Percentiles rank a stretch among this genome's conserved stretches.
These are phyloP conservation scores for Chelidonichthys spinosus DNA, from an alignment of 2,797 vertebrate species.

Conservation along the genomic window DNA sequence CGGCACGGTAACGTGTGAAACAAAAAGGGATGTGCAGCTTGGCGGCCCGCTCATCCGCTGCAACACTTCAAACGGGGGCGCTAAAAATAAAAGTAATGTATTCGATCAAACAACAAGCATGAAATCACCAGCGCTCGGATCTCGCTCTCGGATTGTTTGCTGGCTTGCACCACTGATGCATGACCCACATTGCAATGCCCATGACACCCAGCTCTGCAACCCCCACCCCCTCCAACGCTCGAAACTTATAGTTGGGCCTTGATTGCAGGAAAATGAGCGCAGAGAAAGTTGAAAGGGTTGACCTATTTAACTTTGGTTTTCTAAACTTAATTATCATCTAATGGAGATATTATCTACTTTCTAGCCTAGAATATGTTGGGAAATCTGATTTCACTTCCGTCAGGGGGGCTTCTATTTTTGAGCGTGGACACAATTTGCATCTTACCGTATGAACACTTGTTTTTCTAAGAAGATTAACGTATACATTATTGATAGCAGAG, in stretches of 20 bases:
- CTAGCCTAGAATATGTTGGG: neutral
- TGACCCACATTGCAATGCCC: conserved; percentile 85
- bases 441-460: too few species aligned
- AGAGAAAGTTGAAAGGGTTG: conserved; percentile 48
- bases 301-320: conserved; percentile 58
- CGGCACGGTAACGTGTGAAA: conserved; percentile 23
- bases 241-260: conserved; percentile 65
- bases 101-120: conserved; percentile 61
- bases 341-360: conserved; percentile 10
- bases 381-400: neutral
- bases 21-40: conserved; percentile 30
- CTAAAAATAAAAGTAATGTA: conserved; percentile 61
- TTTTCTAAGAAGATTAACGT: neutral
- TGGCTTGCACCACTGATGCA: conserved; percentile 63
- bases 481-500: neutral
- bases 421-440: neutral
- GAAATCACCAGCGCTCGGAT: conserved; percentile 55
- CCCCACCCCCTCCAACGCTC: neutral
- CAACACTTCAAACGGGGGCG: conserved; percentile 57
- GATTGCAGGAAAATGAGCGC: conserved; percentile 63
- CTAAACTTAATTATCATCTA: conserved; percentile 5
- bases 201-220: conserved; percentile 61
- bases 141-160: conserved; percentile 65
- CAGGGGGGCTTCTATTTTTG: neutral
- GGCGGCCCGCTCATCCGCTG: conserved; percentile 22